Evolutionary conservation across 2,113 vertebrate species (phyloP).

Genomic region (Ciconia boyciana): DNA sequence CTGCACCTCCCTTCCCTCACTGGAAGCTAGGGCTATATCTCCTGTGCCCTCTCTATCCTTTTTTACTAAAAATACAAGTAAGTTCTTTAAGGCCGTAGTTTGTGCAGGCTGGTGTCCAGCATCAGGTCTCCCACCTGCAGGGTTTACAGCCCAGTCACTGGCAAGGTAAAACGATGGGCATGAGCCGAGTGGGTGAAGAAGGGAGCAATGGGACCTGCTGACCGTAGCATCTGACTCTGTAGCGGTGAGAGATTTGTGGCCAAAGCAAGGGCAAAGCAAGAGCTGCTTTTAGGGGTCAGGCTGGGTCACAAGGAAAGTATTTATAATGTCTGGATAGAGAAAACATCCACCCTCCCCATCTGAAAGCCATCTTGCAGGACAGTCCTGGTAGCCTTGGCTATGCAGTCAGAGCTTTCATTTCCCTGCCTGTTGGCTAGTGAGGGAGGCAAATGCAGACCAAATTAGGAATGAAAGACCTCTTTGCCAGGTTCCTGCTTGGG

Average conservation of each 20-base stretch:
- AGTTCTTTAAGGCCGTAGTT: neutral
- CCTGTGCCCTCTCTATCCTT: neutral
- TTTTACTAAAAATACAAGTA: neutral
- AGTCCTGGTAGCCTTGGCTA: neutral
- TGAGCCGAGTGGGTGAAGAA: neutral
- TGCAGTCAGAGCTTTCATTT: neutral
- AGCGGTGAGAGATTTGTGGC: neutral
- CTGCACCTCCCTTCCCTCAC: neutral
- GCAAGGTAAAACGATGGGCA: neutral
- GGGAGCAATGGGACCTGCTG: neutral
- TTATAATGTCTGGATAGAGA: neutral
- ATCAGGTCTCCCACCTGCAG: neutral
- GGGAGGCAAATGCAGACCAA: neutral
- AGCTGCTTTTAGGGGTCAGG: neutral
- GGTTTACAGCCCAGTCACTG: neutral
- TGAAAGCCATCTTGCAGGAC: neutral
- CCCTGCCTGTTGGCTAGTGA: neutral
- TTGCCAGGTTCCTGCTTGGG: neutral
- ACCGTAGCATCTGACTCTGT: fast-evolving
- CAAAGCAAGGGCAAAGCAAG: neutral
- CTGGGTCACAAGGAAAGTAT: neutral
- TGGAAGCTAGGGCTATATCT: neutral
- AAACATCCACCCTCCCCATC: neutral
- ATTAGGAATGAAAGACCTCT: neutral
- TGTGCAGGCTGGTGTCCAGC: neutral